Percentiles rank a stretch among this genome's conserved stretches.
Evolutionary conservation across 2,888 invertebrate genomes (phyloP).

Genomic region (Chaetogeoica ovagalla): DNA sequence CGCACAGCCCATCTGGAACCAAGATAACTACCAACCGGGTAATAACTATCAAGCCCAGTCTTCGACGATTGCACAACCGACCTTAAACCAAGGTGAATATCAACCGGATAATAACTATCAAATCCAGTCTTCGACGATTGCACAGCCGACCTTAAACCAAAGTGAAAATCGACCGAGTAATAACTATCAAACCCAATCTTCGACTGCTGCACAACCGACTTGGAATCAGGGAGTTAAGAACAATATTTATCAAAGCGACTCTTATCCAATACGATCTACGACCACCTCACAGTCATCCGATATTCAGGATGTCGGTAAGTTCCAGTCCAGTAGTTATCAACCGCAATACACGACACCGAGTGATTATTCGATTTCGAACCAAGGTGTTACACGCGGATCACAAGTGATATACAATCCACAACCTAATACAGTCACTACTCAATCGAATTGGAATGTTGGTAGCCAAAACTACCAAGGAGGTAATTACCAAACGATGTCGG

Average conservation of each 20-base stretch:
- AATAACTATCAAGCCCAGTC: slow-evolving; percentile 19
- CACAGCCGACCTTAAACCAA: slow-evolving; percentile 16
- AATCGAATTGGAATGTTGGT: slow-evolving; percentile 15
- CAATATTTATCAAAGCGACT: not conserved
- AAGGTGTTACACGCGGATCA: not conserved
- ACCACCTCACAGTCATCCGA: slow-evolving; percentile 52
- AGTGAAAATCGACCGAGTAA: not conserved
- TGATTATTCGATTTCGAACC: not conserved
- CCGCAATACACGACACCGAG: not conserved
- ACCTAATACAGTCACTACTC: not conserved
- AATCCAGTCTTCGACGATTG: slow-evolving; percentile 11
- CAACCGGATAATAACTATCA: not conserved
- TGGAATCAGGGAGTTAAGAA: slow-evolving; percentile 3
- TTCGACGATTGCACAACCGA: slow-evolving; percentile 8
- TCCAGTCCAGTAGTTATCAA: slow-evolving; percentile 14
- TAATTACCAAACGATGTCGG: slow-evolving; percentile 1
- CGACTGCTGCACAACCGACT: slow-evolving; percentile 14
- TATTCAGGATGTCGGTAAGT: not conserved
- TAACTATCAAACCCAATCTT: slow-evolving; percentile 19
- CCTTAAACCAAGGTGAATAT: not conserved
- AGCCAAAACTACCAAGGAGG: not conserved
- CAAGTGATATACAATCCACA: slow-evolving; percentile 11
- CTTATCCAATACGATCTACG: slow-evolving; percentile 5
- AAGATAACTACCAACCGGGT: not conserved
- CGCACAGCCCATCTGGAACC: slow-evolving; percentile 20